Conservation (phyloP, 2,797 vertebrate genomes). For the Bovichtus variegatus region DNA sequence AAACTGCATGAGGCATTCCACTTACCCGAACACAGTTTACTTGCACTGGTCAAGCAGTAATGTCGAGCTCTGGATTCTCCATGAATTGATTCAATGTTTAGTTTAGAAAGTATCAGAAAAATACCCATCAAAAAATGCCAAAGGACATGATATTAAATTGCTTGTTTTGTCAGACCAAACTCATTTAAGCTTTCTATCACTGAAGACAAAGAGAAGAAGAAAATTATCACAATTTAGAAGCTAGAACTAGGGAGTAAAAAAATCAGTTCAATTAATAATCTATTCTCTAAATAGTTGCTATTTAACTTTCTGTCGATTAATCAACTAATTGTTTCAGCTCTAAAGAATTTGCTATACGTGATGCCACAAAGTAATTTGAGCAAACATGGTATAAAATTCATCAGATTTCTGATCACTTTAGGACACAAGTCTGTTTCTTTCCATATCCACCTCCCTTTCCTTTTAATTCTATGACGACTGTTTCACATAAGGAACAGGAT, state of each 20-base stretch:
- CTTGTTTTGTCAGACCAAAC: background rate
- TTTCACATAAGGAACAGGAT: background rate
- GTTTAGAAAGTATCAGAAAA: background rate
- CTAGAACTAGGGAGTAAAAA: background rate
- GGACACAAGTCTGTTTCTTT: background rate
- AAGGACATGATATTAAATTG: background rate
- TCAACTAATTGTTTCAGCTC: too few relatives aligned
- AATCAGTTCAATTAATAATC: background rate
- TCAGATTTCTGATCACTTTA: background rate
- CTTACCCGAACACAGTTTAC: too few relatives aligned
- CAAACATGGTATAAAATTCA: background rate
- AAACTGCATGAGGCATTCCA: too few relatives aligned
- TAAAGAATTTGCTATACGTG: background rate
- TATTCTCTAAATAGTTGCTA: background rate
- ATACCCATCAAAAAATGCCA: background rate
- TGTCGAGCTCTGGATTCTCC: too few relatives aligned
- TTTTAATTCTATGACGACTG: background rate
- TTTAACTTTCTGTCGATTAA: background rate
- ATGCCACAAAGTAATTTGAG: background rate
- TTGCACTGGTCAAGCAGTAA: too few relatives aligned
- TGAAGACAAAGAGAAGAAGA: background rate
- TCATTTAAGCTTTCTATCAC: too few relatives aligned
- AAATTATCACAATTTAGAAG: background rate
- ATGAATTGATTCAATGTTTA: background rate
- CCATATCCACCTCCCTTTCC: background rate